Percentiles rank a stretch among this genome's conserved stretches.
Conservation (phyloP, 2,113 vertebrate genomes). For the Aramus guarauna region DNA sequence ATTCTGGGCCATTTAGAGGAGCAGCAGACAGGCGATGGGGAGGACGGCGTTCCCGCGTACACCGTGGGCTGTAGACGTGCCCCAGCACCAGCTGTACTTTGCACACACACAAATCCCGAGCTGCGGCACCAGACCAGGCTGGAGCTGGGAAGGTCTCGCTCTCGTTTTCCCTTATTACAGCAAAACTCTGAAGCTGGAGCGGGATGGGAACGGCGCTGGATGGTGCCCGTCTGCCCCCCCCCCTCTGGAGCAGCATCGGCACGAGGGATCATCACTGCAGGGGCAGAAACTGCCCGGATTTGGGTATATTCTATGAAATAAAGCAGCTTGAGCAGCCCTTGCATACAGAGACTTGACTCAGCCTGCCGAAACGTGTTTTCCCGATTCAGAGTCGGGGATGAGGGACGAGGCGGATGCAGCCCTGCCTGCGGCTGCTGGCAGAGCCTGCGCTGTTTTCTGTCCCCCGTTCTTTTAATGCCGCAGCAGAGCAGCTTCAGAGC, state of each 20-base stretch:
- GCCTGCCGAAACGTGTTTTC: neutral
- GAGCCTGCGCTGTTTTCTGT: neutral
- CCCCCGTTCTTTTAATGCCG: neutral
- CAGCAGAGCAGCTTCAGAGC: neutral
- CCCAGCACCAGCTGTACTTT: neutral
- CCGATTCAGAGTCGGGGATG: neutral
- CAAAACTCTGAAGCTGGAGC: neutral
- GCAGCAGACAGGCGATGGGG: neutral
- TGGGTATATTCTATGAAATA: neutral
- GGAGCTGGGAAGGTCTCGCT: neutral
- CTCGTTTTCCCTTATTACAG: neutral
- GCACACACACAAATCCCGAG: neutral
- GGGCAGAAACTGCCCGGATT: neutral
- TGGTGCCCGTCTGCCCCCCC: neutral
- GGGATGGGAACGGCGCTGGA: neutral
- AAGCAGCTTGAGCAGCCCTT: neutral
- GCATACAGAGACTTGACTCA: fast-evolving
- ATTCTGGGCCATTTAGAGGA: neutral
- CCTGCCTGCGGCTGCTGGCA: neutral
- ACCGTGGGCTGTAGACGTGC: neutral
- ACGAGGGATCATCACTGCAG: neutral
- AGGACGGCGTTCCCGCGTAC: neutral
- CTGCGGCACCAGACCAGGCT: neutral
- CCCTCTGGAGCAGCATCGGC: neutral
- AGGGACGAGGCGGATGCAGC: neutral